Conservation (phyloP, 2,113 vertebrate species). For the Strigops habroptila region DNA sequence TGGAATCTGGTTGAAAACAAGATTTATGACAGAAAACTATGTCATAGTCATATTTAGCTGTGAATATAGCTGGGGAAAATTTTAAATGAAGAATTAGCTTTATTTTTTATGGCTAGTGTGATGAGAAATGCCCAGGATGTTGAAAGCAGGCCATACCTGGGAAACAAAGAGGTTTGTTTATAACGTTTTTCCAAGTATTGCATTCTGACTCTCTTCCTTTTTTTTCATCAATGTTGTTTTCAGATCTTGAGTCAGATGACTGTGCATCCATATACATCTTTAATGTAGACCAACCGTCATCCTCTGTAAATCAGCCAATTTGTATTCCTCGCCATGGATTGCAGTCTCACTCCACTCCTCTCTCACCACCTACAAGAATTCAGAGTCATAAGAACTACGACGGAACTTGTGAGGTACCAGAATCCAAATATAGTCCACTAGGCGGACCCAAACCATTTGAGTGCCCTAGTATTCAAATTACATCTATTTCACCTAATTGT, state of each 20-base stretch:
- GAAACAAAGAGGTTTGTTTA: not conserved
- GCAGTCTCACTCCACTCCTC: constrained; percentile 84
- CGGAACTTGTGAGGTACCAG: constrained; percentile 77
- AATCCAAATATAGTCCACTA: constrained; percentile 84
- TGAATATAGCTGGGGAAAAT: not conserved
- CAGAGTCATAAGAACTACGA: constrained; percentile 84
- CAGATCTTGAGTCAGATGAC: constrained; percentile 94
- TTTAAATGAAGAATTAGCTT: not conserved
- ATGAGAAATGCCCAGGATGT: not conserved
- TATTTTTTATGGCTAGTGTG: not conserved
- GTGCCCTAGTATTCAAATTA: constrained; percentile 98
- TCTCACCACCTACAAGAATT: constrained; percentile 81
- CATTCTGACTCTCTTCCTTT: not conserved
- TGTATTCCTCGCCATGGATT: constrained; percentile 88
- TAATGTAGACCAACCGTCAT: constrained; percentile 89
- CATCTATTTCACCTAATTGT: constrained; percentile 97
- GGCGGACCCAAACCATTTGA: constrained; percentile 92
- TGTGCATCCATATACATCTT: constrained; percentile 94
- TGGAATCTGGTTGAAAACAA: not conserved
- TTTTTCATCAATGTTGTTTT: not conserved
- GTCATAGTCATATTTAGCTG: not conserved
- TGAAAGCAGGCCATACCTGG: not conserved
- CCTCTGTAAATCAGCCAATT: constrained; percentile 86
- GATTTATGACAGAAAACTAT: not conserved
- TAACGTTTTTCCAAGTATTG: not conserved